A percentile compares a stretch with the other conserved stretches of the same genome.
Conservation (phyloP, 2,113 vertebrate genomes). For the Misgurnus anguillicaudatus region DNA sequence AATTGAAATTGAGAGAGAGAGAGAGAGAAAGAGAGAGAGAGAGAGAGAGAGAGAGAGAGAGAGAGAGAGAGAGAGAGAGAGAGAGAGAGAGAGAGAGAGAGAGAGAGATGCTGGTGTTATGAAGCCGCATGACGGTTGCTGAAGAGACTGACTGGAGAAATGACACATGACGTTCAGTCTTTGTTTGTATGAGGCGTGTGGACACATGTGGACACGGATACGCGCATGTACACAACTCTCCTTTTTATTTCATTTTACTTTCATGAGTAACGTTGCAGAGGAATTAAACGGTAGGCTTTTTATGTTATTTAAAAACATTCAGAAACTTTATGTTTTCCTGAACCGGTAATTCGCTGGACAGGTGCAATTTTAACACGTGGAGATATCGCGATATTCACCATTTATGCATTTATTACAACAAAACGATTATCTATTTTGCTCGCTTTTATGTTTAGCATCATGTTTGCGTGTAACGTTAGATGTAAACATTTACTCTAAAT, state of each 20-base stretch:
- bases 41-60: not conserved
- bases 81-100: conserved; percentile 19
- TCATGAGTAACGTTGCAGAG: conserved; percentile 1
- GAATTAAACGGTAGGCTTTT: conserved; percentile 15
- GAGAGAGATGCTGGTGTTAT: conserved; percentile 13
- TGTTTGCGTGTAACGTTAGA: not conserved
- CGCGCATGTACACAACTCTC: not conserved
- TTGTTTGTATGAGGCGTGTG: not conserved
- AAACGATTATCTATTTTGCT: not conserved
- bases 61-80: conserved; percentile 19
- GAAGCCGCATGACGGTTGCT: not conserved
- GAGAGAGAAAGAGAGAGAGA: not conserved
- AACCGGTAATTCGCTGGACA: not conserved
- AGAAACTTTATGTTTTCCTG: not conserved
- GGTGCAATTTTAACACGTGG: not conserved
- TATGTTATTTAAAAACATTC: not conserved
- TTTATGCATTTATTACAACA: not conserved
- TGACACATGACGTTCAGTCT: not conserved
- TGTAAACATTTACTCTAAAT: conserved; percentile 5
- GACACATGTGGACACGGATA: not conserved
- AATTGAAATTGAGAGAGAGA: too few species aligned
- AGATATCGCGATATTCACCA: too few species aligned
- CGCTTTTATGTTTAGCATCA: not conserved
- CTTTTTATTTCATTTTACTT: not conserved
- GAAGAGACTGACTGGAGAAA: conserved; percentile 1